These are phyloP conservation scores for Rhopalosiphum maidis DNA, from an alignment of 1,140 invertebrate species.

Conservation along the genomic window DNA sequence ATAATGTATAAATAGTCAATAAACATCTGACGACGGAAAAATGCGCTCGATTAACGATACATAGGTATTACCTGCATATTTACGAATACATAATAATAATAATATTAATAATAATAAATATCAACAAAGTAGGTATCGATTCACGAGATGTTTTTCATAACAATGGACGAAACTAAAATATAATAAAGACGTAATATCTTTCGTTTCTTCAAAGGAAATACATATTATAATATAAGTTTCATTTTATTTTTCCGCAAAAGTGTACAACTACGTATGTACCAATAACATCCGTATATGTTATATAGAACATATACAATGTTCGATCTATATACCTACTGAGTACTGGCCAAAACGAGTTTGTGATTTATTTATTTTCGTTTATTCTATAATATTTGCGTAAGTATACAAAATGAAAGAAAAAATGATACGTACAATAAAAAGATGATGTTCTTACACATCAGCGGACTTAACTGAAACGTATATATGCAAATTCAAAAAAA, in stretches of 20 bases:
- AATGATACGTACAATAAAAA: neutral
- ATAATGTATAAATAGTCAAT: neutral
- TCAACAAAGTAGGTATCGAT: neutral
- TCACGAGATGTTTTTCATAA: neutral
- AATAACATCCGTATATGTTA: neutral
- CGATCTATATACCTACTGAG: neutral
- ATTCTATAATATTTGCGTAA: neutral
- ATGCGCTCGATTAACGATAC: neutral
- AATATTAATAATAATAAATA: neutral
- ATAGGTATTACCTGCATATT: neutral
- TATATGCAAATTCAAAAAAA: neutral
- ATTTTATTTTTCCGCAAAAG: neutral
- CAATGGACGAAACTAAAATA: neutral
- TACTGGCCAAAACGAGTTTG: neutral
- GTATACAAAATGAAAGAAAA: neutral
- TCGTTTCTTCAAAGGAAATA: neutral
- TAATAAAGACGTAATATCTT: conserved; percentile 12
- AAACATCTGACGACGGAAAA: neutral
- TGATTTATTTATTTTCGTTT: conserved; percentile 12
- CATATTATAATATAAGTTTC: neutral
- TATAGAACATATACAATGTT: neutral
- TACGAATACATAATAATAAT: too few relatives aligned
- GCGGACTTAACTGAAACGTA: neutral
- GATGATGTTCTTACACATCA: neutral
- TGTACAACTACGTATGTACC: neutral